These are phyloP conservation scores for Eonycteris spelaea DNA, from an alignment of 2,113 vertebrate species.

Conservation along the genomic window DNA sequence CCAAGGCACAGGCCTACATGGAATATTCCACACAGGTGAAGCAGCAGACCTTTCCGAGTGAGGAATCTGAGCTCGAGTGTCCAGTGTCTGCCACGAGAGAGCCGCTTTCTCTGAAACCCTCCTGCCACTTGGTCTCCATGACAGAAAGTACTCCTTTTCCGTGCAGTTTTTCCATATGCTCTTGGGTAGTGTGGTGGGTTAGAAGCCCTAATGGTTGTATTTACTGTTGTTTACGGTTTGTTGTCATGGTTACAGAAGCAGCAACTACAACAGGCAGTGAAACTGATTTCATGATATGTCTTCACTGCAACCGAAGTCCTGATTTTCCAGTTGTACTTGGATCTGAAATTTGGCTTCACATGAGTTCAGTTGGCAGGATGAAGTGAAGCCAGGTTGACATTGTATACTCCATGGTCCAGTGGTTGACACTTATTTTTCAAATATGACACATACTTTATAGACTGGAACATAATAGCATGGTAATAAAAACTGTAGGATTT, in stretches of 20 bases:
- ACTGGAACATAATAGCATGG: slow-evolving; percentile 20
- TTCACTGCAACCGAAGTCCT: background rate
- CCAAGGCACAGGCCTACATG: background rate
- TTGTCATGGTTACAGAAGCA: slow-evolving; percentile 61
- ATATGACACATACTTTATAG: slow-evolving; percentile 24
- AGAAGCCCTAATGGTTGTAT: slow-evolving; percentile 52
- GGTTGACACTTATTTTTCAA: background rate
- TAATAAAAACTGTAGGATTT: slow-evolving; percentile 42
- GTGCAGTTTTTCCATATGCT: background rate
- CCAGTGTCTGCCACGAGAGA: background rate
- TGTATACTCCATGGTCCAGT: background rate
- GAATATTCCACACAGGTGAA: background rate
- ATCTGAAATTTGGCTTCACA: slow-evolving; percentile 56
- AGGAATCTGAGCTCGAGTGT: background rate
- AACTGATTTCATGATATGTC: background rate
- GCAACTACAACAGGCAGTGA: slow-evolving; percentile 11
- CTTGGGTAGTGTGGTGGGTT: slow-evolving; percentile 44
- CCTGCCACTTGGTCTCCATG: background rate
- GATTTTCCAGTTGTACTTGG: slow-evolving; percentile 71
- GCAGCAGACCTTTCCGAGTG: background rate
- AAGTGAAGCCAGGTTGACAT: background rate
- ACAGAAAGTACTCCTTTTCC: background rate
- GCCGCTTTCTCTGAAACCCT: background rate
- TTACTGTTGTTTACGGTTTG: slow-evolving; percentile 67
- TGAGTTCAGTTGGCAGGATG: background rate